Base-by-base conservation (phyloP, 2,113 vertebrate genomes). In the Xiphophorus couchianus region DNA sequence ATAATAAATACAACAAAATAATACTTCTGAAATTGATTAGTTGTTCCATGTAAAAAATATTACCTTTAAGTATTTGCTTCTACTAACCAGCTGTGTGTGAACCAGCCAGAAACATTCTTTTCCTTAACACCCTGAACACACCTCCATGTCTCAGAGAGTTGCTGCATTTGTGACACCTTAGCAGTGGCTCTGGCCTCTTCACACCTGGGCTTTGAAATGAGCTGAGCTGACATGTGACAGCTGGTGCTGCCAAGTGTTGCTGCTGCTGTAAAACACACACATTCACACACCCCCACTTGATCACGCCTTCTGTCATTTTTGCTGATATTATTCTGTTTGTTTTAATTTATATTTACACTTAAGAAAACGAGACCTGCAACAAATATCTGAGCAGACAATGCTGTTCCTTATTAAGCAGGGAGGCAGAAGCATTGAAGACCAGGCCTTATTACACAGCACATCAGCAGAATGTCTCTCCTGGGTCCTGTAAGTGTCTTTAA, bases 151-250 rank as follows among this genome's bases (percentile, higher is more conserved):
- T 31, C 60, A 73, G 39, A 60, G 25, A 71, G 28, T 30, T 31
- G 30, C 39, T 37, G 22, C 51, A 48, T 37, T 25, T n/a, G 42
- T 67, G 75, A 80, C 76, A 77, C 54, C 69, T 69, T 62, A 39
- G 51, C 76, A 78, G 30, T 3, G 2, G 66, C 44, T 69, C 58
- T 60, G 68, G 61, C 80, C 79, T 81, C 70, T 69, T 88, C 74
- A 84, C 84, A 80, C 77, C 66, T 61, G 61, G 2, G 66, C 73
- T 70, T 65, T 78, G 76, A 90, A 79, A 84, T 83, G 69, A 89
- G 68, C 70, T 71, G 69, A 81, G 66, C 64, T 67, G 75, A 87
- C 71, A 51, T 60, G 70, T 71, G 67, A 44, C 66, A n/a, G 39
- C 19, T 1, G 2, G 19, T 65, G 12, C 17, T n/a, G 61, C 61